Percentiles rank a stretch among this genome's conserved stretches.
Evolutionary conservation across 2,888 invertebrate genomes (phyloP).

Genomic region (Bhutanitis thaidina): DNA sequence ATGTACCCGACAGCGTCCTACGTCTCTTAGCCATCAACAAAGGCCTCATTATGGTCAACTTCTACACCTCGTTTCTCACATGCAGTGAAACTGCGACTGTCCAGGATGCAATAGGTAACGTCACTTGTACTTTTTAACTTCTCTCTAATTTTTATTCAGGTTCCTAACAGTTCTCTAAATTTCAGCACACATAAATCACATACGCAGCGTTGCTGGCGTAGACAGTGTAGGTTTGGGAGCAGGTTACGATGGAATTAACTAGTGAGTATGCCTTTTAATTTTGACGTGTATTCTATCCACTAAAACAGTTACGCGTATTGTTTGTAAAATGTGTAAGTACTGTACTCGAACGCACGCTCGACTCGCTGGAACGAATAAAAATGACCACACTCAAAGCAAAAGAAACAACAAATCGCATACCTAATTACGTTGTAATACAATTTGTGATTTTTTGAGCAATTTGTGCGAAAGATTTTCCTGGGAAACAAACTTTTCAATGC

Average conservation of each 20-base stretch:
- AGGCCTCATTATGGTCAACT: constrained; percentile 93
- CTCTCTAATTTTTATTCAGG: not conserved
- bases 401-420: no score
- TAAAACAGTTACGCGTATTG: not conserved
- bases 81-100: constrained; percentile 87
- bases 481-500: no score
- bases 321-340: constrained; percentile 1
- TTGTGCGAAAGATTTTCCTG: no score
- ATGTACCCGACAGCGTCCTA: constrained; percentile 89
- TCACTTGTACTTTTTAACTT: not conserved
- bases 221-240: constrained; percentile 94
- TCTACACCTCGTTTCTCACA: constrained; percentile 88
- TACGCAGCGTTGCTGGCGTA: constrained; percentile 90
- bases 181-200: constrained; percentile 94
- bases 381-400: no score
- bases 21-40: constrained; percentile 86
- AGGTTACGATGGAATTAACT: constrained; percentile 94
- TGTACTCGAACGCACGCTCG: constrained; percentile 9
- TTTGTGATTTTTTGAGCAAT: no score
- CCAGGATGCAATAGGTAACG: constrained; percentile 88
- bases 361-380: constrained; percentile 5
- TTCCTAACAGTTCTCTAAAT: constrained; percentile 31
- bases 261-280: constrained; percentile 82
- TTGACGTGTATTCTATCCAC: constrained; percentile 5
- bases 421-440: no score